Evolutionary conservation across 2,113 vertebrate species (phyloP).

Genomic region (Phalacrocorax aristotelis): DNA sequence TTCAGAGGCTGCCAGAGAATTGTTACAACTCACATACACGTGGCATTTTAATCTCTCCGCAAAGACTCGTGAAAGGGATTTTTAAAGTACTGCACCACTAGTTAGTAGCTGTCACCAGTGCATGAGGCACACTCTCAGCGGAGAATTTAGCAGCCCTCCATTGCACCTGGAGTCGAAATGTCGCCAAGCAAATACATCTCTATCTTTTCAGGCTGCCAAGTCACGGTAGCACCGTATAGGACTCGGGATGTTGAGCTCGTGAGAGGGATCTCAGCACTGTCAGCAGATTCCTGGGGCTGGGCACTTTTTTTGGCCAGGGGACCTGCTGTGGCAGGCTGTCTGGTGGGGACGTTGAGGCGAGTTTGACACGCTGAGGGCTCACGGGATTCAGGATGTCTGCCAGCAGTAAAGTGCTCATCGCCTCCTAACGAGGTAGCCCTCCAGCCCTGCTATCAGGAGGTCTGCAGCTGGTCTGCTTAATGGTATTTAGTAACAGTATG

Average conservation of each 20-base stretch:
- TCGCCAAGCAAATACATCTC: not conserved
- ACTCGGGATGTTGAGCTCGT: not conserved
- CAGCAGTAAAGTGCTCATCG: constrained; percentile 18
- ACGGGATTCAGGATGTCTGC: not conserved
- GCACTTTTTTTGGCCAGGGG: not conserved
- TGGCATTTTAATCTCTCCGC: not conserved
- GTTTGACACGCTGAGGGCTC: not conserved
- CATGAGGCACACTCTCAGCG: not conserved
- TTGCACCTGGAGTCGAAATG: not conserved
- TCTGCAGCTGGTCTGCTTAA: not conserved
- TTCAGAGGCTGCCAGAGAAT: not conserved
- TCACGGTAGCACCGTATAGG: not conserved
- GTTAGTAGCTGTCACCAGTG: constrained; percentile 47
- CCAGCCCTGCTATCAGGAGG: not conserved
- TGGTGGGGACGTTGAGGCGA: not conserved
- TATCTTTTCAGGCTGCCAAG: not conserved
- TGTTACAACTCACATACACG: not conserved
- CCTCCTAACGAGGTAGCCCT: not conserved
- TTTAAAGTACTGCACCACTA: not conserved
- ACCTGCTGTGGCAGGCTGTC: not conserved
- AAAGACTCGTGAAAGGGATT: not conserved
- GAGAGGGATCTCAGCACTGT: not conserved
- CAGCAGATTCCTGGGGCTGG: not conserved
- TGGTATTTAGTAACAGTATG: not conserved
- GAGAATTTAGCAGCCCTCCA: not conserved